Evolutionary conservation across 2,888 invertebrate genomes (phyloP).

Genomic region (Choreutis nemorana): DNA sequence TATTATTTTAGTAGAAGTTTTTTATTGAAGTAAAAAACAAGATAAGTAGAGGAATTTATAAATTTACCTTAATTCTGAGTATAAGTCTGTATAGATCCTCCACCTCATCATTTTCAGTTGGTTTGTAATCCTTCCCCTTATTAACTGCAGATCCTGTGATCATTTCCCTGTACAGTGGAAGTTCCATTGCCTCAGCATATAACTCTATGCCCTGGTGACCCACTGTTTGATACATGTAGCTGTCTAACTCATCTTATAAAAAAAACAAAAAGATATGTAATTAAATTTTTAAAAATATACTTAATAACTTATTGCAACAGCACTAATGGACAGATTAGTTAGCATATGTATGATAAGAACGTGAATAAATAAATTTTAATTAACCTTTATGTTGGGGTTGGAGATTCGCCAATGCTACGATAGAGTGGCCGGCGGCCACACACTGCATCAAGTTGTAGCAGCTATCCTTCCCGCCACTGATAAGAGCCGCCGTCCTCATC

Average conservation of each 20-base stretch:
- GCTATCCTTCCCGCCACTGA: constrained; percentile 99
- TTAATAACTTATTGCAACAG: background rate
- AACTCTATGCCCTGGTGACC: constrained; percentile 93
- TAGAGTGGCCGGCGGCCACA: constrained; percentile 91
- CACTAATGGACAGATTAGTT: too few species aligned
- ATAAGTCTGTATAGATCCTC: constrained; percentile 94
- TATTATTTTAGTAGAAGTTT: too few species aligned
- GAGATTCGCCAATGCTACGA: constrained; percentile 96
- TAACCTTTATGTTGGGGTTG: constrained; percentile 84
- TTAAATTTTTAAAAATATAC: background rate
- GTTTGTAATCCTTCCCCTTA: constrained; percentile 79
- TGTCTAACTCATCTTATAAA: constrained; percentile 85
- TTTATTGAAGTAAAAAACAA: too few species aligned
- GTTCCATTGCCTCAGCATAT: constrained; percentile 91
- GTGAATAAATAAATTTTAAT: background rate
- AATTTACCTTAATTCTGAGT: constrained; percentile 73
- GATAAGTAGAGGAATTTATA: too few species aligned
- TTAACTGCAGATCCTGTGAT: constrained; percentile 87
- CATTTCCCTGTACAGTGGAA: constrained; percentile 86
- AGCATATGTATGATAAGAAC: background rate
- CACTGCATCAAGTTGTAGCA: constrained; percentile 99
- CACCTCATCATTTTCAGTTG: constrained; percentile 91
- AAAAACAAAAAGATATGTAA: background rate
- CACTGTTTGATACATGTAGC: constrained; percentile 99
- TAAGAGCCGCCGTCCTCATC: constrained; percentile 88